Conservation (phyloP, 2,113 vertebrate species). For the Tenebrosternarchus preto region DNA sequence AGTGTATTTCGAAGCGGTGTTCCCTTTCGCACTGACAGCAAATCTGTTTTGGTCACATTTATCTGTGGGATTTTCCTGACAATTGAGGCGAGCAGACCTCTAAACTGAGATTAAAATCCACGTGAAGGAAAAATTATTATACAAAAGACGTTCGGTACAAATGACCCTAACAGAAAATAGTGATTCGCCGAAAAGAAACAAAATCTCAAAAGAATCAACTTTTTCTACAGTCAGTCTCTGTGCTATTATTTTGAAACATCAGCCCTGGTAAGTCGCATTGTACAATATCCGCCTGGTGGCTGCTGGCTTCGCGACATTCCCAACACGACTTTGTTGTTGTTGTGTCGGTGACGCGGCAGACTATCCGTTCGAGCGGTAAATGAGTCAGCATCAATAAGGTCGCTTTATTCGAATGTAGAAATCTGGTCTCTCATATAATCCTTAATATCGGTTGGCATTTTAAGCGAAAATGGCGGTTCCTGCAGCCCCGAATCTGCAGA, state of each 20-base stretch:
- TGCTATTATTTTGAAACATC: slow-evolving; percentile 41
- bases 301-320: slow-evolving; percentile 23
- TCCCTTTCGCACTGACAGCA: no score
- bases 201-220: neutral
- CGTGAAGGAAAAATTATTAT: no score
- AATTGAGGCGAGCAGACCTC: no score
- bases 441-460: neutral
- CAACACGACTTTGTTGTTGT: slow-evolving; percentile 22
- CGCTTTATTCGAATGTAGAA: slow-evolving; percentile 50
- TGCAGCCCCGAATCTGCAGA: slow-evolving; percentile 67
- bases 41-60: no score
- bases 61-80: no score
- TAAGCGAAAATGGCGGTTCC: slow-evolving; percentile 69
- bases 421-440: neutral
- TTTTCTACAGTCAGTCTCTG: neutral
- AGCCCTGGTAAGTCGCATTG: no score
- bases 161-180: neutral
- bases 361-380: slow-evolving; percentile 59
- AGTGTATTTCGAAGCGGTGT: no score
- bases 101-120: no score
- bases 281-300: neutral
- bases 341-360: slow-evolving; percentile 64
- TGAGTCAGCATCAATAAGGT: slow-evolving; percentile 70
- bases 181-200: neutral
- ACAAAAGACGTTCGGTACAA: no score